Base-by-base conservation (phyloP, 2,113 vertebrate species). In the Prietella phreatophila region DNA sequence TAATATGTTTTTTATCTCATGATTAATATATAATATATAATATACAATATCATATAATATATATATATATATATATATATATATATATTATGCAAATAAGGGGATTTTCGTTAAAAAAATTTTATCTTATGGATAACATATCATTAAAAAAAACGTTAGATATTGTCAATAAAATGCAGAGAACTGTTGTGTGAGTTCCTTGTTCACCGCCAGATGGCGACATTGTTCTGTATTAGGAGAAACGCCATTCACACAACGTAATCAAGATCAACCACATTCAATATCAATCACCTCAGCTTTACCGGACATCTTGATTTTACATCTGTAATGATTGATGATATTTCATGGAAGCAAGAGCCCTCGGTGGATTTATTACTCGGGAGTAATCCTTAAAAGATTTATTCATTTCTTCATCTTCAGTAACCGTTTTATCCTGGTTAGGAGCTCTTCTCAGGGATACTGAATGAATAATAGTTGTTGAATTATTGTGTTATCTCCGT, bases 161-260 rank as follows among this genome's bases (percentile, higher is more conserved):
- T 71, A 71, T 71, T 73, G 33, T 20, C 0, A 73, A 20, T 19
- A 73, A 36, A 73, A 36, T 39, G 5, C 17, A n/a, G 47, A 3
- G 76, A 83, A 65, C 50, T 65, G 9, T 20, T 30, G 39, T 2
- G 7, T 15, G 42, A 42, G 19, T 10, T 42, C 1, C 7, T 15
- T 4, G 58, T 81, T 36, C 50, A 87, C 50, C 78, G 50, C 61
- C 85, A 71, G 85, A 58, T 82, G 85, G 78, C n/a, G 85, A 14
- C 30, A 87, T 42, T 71, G 63, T 27, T 39, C 15, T 55, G 17
- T 58, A 22, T 81, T 17, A 19, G 0, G 27, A 53, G 9, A 47
- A 76, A 42, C 36, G 47, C 4, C 19, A 20, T 36, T 73, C 22
- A 53, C 11, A 27, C 19, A 25, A 22, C 0, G 6, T 20, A 4